Evolutionary conservation across 1,140 invertebrate species (phyloP).

Genomic region (Drosophila leontia): DNA sequence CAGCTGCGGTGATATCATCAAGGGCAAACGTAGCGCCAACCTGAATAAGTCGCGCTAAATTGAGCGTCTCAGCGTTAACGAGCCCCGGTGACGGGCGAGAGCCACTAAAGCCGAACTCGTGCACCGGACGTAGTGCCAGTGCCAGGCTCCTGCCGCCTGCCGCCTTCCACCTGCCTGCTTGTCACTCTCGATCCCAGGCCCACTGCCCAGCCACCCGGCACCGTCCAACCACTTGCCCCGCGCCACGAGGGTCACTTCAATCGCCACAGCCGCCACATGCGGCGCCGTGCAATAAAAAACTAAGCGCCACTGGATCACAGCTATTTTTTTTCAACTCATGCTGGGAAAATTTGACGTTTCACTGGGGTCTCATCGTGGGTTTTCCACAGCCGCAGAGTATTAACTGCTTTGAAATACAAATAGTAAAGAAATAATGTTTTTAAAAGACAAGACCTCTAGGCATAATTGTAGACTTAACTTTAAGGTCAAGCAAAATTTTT

Average conservation of each 20-base stretch:
- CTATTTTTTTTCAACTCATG: conserved; percentile 7
- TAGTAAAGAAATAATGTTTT: neutral
- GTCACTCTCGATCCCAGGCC: conserved; percentile 25
- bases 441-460: neutral
- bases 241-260: conserved; percentile 20
- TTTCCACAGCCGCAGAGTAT: conserved; percentile 8
- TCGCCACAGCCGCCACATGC: conserved; percentile 64
- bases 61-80: conserved; percentile 81
- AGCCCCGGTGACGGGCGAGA: conserved; percentile 55
- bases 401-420: neutral
- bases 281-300: conserved; percentile 66
- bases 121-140: conserved; percentile 70
- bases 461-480: neutral
- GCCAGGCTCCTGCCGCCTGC: conserved; percentile 59
- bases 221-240: conserved; percentile 5
- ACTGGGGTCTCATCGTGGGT: neutral
- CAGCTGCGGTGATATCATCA: conserved; percentile 74
- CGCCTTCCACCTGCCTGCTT: neutral
- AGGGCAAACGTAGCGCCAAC: conserved; percentile 59
- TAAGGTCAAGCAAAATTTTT: too few species aligned
- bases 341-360: conserved; percentile 23
- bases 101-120: conserved; percentile 73
- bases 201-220: conserved; percentile 20
- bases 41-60: conserved; percentile 76
- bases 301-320: conserved; percentile 58